Evolutionary conservation across 2,113 vertebrate genomes (phyloP), one percentile per base, ranked within the genome.

Genomic region (Notothenia coriiceps): DNA sequence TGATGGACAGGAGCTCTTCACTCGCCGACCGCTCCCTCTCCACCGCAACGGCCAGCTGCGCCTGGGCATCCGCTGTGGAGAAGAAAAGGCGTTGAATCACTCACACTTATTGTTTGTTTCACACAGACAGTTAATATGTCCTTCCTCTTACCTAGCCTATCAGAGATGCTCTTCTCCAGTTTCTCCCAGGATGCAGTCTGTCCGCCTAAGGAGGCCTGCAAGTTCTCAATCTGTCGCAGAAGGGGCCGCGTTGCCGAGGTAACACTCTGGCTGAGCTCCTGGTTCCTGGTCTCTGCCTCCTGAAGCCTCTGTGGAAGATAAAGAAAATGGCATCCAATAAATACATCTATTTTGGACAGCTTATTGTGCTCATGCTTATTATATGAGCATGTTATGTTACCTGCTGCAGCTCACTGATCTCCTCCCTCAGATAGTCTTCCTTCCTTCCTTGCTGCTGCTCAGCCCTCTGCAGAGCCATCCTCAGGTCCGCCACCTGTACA

Each of bases 351-450:
- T 40, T 40, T 40, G 35, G 35, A 40, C 35, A 40, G 35, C 35
- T 40, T 7, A 6, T 40, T 40, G 1, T 40, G 35, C 7, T 40
- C 7, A 8, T 40, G 35, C 7, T 40, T 40, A 40, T 40, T 40
- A 40, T 40, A 40, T 40, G 35, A 49, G 7, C 2, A 35, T 59
- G 43, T 52, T 13, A 60, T 29, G 54, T 72, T 92, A 99, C 98
- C 98, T 99, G 96, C 54, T 99, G 98, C 22, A 99, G 93, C 83
- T 99, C 97, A 84, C 94, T 80, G 17, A 99, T 97, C 92, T 99
- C 98, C 69, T 99, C 97, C 17, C 97, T 96, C 46, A 99, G 94
- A 92, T 98, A 99, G 92, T 99, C 98, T 86, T 99, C 98, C 85
- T 97, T 99, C 56, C 97, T 96, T 56, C 96, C 98, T 91, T 97